Base-by-base conservation (phyloP, 2,113 vertebrate genomes). In the Ginglymostoma cirratum region DNA sequence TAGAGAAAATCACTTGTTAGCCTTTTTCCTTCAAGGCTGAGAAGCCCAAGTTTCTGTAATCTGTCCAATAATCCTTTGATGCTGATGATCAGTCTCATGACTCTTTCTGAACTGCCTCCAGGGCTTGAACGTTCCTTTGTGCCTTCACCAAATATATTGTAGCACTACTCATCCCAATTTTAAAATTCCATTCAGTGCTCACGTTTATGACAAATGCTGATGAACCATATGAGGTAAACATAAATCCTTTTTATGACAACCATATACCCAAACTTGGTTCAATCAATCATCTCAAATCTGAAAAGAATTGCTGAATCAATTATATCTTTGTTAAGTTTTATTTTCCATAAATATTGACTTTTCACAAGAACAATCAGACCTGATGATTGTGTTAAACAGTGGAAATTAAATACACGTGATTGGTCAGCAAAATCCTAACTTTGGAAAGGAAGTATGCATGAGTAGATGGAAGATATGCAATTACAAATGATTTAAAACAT, bases 311-410 rank as follows among this genome's bases (percentile, higher is more conserved):
- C 19, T 66, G 89, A 66, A 66, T 38, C 66, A 93, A 66, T 38
- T 38, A 34, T 93, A 93, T 15, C 34, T 30, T 61, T 38, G 61
- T 92, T 19, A 92, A n/a, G 89, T 38, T 93, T 66, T 67, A 93
- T 66, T 92, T 93, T 66, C 89, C 38, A 93, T 93, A 93, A 93
- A 93, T 93, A 93, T 66, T 66, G 66, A 38, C 65, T 66, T 93
- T 67, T 93, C 61, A 38, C 2, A 66, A 93, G 15, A 83, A 42
- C 0, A 45, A 17, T 38, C 38, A 23, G 52, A 93, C 34, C 61
- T 67, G 61, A n/a, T 93, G 61, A 93, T 34, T 38, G 89, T 66
- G 30, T 66, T 93, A 66, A 38, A 21, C 89, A 66, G 61, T 93
- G n/a, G 61, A 66, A n/a, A 93, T 92, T 92, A 38, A 92, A 92